Base-by-base conservation (phyloP, 2,797 vertebrate genomes). In the Erethizon dorsatum region DNA sequence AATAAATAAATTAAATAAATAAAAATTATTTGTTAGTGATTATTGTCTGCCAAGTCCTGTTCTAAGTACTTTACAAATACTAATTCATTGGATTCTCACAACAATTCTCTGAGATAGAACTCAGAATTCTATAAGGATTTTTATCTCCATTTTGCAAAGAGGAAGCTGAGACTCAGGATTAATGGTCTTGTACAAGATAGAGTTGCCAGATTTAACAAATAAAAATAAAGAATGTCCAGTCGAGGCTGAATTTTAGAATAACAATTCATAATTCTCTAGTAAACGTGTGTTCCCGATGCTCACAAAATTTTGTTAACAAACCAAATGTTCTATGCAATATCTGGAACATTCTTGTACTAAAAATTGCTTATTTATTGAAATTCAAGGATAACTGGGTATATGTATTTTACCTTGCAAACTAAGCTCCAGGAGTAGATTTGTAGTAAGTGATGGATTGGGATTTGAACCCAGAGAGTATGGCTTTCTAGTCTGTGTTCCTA, bases 1-100 rank as follows among this genome's bases (percentile, higher is more conserved):
- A n/a, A n/a, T n/a, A n/a, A n/a, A n/a, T n/a, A n/a, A n/a, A n/a
- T n/a, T n/a, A n/a, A n/a, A n/a, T n/a, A n/a, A n/a, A n/a, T n/a
- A n/a, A n/a, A n/a, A n/a, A n/a, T n/a, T n/a, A n/a, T 91, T 89
- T 92, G 45, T 95, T 92, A 89, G 63, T 83, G n/a, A 1, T 78
- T 56, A 13, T 77, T 84, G 24, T 92, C 82, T 78, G 54, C 26
- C 63, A 95, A 94, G 45, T 80, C 45, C 15, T 95, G 11, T 89
- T 91, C 83, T 83, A 88, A 92, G 73, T 4, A 88, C 33, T 59
- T 79, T 52, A 57, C 9, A 88, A 92, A 73, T 59, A 65, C 26
- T 71, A 94, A 33, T 31, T 50, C 26, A 37, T 45, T 56, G 41
- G 54, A 77, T 92, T 9, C 24, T 57, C 31, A 24, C 47, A 92